phyloP scores from a whole-genome alignment of 2,113 vertebrate species.

The Ranitomeya imitator region DNA sequence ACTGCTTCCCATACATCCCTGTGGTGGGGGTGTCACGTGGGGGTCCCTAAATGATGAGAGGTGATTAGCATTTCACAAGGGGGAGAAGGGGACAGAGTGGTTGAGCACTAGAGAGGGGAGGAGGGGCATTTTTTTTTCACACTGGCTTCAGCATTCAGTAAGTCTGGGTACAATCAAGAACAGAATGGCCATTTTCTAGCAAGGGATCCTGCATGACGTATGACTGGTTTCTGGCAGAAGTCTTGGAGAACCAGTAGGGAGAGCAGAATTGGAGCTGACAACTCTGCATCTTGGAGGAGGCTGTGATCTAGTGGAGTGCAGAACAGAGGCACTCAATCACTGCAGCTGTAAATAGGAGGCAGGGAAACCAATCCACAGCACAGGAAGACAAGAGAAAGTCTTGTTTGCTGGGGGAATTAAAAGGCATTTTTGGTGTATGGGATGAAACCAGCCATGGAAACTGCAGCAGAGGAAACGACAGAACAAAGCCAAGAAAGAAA shows the following conservation, averaged over 20 bases:
- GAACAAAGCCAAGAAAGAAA: constrained; percentile 90
- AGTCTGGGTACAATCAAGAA: constrained; percentile 58
- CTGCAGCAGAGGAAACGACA: constrained; percentile 86
- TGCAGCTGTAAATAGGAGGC: constrained; percentile 69
- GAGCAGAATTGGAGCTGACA: constrained; percentile 75
- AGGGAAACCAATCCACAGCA: constrained; percentile 68
- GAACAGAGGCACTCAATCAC: constrained; percentile 76
- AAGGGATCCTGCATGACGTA: constrained; percentile 72
- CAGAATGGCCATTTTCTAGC: constrained; percentile 73
- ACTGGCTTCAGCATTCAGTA: constrained; percentile 53
- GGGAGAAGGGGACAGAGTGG: constrained; percentile 49
- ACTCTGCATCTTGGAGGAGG: constrained; percentile 76
- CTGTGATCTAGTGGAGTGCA: constrained; percentile 73
- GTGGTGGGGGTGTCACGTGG: constrained; percentile 68
- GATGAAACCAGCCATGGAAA: constrained; percentile 94
- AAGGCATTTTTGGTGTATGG: constrained; percentile 87
- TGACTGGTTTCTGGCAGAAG: constrained; percentile 72
- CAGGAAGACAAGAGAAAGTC: constrained; percentile 77
- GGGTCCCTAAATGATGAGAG: constrained; percentile 66
- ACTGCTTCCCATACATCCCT: constrained; percentile 64
- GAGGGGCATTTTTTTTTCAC: constrained; percentile 51
- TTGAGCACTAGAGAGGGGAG: constrained; percentile 36
- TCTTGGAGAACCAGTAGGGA: constrained; percentile 74
- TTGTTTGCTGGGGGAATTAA: constrained; percentile 72
- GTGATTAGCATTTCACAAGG: constrained; percentile 71